A percentile compares a stretch with the other conserved stretches of the same genome.
phyloP scores from a whole-genome alignment of 2,888 invertebrate species.

The Tryphoninae sp. region DNA sequence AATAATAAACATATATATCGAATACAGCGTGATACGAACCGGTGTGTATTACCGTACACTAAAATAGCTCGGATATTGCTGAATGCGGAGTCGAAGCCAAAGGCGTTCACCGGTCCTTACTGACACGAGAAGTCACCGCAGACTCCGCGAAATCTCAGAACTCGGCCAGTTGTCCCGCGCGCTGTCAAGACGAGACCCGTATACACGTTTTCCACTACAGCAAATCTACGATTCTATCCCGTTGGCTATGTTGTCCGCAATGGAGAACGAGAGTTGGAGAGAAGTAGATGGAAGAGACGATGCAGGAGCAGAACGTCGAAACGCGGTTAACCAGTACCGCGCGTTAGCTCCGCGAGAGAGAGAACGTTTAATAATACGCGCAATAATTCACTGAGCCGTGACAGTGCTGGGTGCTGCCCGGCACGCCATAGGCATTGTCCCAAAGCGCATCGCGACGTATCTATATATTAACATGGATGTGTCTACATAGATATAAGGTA shows the following conservation, averaged over 20 bases:
- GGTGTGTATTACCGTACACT: slow-evolving; percentile 16
- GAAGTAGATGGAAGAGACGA: slow-evolving; percentile 5
- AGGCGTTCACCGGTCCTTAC: slow-evolving; percentile 47
- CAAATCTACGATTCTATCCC: slow-evolving; percentile 30
- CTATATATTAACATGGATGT: neutral
- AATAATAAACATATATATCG: slow-evolving; percentile 30
- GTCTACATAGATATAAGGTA: neutral
- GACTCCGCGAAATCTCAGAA: slow-evolving; percentile 54
- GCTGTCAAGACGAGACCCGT: slow-evolving; percentile 37
- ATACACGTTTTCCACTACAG: slow-evolving; percentile 12
- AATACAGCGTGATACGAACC: neutral
- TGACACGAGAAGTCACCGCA: slow-evolving; percentile 46
- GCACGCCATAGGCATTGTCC: slow-evolving; percentile 72
- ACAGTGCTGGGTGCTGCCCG: slow-evolving; percentile 72
- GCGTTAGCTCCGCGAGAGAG: slow-evolving; percentile 41
- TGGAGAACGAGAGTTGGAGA: neutral
- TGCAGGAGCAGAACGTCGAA: slow-evolving; percentile 53
- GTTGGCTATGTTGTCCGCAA: neutral
- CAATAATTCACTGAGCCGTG: slow-evolving; percentile 74
- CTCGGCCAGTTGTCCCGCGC: slow-evolving; percentile 32
- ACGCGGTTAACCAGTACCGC: slow-evolving; percentile 52
- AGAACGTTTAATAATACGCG: slow-evolving; percentile 73
- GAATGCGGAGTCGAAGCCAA: slow-evolving; percentile 52
- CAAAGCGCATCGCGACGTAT: slow-evolving; percentile 60
- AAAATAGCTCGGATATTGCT: slow-evolving; percentile 50